Base-by-base conservation (phyloP, 1,140 invertebrate species). In the Drosophila malerkotliana region DNA sequence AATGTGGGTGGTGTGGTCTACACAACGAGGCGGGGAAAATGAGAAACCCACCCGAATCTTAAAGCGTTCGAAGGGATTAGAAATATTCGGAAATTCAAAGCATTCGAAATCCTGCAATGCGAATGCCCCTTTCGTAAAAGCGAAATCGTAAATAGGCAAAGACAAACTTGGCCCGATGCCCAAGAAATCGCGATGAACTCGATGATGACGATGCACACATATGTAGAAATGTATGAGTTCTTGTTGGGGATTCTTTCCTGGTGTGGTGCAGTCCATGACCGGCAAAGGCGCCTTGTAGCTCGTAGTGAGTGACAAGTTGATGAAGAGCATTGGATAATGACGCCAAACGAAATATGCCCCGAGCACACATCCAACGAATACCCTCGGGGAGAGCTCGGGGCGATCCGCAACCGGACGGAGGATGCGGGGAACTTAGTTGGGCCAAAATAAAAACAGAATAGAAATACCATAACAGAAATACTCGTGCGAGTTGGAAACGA, bases 291-390 rank as follows among this genome's bases (percentile, higher is more conserved):
- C 9, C 58, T 24, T 21, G 24, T 47, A 59, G 30, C 56, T 32
- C 28, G 44, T 47, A 62, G 53, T 37, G 60, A 57, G 62, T 39
- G 66, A 80, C 72, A 71, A 74, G 51, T 80, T 85, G 78, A 87
- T 85, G 81, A 85, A 87, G 81, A 77, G 85, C 73, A 85, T 85
- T 85, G 81, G 68, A 85, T 85, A 85, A 85, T 85, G 82, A 85
- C 81, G 81, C 81, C 73, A 74, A 71, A 64, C 67, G 56, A 84
- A 41, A 54, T 32, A 26, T 26, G 18, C 64, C 55, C 12, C 34
- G 34, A 37, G 9, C 9, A 32, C 32, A 9, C 32, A 10, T 32
- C 8, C 32, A 32, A 7, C 8, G 8, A 8, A 28, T 28, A 28
- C 6, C 26, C 26, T 18, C 18, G 18, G 18, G 18, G 32, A 32